A percentile compares a stretch with the other conserved stretches of the same genome.
Evolutionary conservation across 2,797 vertebrate genomes (phyloP).

Genomic region (Crax fasciolata): DNA sequence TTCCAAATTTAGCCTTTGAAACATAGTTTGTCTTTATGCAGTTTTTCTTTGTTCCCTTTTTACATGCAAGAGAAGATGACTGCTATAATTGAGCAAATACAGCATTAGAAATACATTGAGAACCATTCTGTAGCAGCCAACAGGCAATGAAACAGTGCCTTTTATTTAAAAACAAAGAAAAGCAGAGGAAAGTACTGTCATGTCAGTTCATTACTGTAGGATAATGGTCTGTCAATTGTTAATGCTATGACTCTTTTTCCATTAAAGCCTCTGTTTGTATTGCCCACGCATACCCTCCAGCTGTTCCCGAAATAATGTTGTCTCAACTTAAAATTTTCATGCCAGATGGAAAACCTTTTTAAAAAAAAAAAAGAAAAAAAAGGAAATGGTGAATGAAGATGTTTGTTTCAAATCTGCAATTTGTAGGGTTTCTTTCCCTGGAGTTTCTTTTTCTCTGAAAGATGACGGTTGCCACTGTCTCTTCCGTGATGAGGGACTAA

Average conservation of each 20-base stretch:
- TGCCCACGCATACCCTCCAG: slow-evolving; percentile 21
- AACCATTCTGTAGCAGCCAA: background rate
- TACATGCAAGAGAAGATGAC: background rate
- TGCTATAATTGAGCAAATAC: background rate
- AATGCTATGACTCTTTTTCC: slow-evolving; percentile 9
- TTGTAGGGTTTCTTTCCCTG: background rate
- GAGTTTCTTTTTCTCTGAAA: slow-evolving; percentile 34
- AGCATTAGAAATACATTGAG: background rate
- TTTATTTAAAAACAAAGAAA: slow-evolving; percentile 40
- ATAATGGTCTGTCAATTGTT: slow-evolving; percentile 38
- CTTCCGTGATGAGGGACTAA: background rate
- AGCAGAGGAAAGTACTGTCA: background rate
- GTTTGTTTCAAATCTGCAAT: slow-evolving; percentile 16
- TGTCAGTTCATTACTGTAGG: slow-evolving; percentile 16
- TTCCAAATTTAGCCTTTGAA: slow-evolving; percentile 13
- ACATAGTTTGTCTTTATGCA: background rate
- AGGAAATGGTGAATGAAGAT: slow-evolving; percentile 22
- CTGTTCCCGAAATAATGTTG: slow-evolving; percentile 45
- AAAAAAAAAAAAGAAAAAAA: background rate
- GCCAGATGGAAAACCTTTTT: slow-evolving; percentile 7
- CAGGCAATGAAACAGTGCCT: background rate
- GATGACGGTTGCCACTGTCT: background rate
- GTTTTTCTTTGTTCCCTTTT: background rate
- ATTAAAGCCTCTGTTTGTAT: slow-evolving; percentile 20
- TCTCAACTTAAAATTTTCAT: slow-evolving; percentile 15